A percentile compares a stretch with the other conserved stretches of the same genome.
Conservation (phyloP, 2,113 vertebrate species). For the Forbesichthys agassizii region DNA sequence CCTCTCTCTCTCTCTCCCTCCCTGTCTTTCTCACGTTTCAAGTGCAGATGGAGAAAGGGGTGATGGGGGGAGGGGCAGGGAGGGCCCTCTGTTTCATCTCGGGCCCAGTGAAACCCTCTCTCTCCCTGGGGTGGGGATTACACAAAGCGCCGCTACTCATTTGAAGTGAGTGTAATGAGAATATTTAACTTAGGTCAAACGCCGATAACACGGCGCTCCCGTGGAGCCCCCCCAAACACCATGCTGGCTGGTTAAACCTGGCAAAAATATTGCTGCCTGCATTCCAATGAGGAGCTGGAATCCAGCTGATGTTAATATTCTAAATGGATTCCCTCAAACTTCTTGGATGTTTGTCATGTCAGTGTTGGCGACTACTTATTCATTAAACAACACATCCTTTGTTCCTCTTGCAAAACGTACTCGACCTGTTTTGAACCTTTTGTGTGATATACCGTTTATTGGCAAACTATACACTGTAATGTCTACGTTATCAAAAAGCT, state of each 20-base stretch:
- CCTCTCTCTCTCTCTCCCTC: neutral
- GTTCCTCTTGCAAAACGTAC: no score
- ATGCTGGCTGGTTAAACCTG: neutral
- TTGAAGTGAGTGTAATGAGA: conserved; percentile 78
- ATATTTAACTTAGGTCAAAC: conserved; percentile 80
- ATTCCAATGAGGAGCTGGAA: no score
- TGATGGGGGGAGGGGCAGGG: neutral
- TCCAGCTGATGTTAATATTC: no score
- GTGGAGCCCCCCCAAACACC: conserved; percentile 28
- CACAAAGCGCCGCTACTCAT: conserved; percentile 77
- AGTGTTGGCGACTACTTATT: no score
- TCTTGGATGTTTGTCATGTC: no score
- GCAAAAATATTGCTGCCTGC: neutral
- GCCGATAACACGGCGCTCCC: conserved; percentile 60
- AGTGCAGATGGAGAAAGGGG: conserved; percentile 9
- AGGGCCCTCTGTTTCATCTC: conserved; percentile 65
- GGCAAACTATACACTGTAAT: neutral
- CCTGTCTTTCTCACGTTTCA: neutral
- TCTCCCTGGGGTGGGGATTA: conserved; percentile 73
- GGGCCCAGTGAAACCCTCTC: conserved; percentile 62
- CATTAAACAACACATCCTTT: no score
- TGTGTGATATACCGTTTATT: neutral
- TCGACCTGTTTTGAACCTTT: no score
- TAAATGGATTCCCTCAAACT: no score
- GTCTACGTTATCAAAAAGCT: neutral